Evolutionary conservation across 2,888 invertebrate genomes (phyloP), one percentile per base, ranked within the genome.

Genomic region (Pharmacophagus antenor): DNA sequence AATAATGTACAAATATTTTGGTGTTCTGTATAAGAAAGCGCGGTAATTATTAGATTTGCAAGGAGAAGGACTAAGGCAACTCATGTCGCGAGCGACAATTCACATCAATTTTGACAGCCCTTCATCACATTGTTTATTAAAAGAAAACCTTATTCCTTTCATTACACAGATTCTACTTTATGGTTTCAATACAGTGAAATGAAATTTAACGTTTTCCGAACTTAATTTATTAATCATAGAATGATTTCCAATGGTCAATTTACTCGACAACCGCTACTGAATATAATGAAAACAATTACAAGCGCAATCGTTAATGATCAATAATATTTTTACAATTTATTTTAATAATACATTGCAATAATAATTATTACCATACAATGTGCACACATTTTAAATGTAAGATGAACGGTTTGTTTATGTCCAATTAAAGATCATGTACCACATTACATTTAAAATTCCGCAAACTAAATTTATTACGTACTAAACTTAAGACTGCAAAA

Each of bases 371-470:
- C 71, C 73, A 78, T 77, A 73, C 73, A 77, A 72, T 61, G 70
- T 70, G 64, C 66, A 67, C 70, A 70, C 69, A 73, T 67, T 63
- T 65, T 63, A 64, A 69, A 52, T 42, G 17, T 47, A 52, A 47
- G 52, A 53, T 41, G 56, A 31, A 57, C 31, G 49, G 20, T 42
- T 42, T 44, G 42, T 49, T 48, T 48, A 42, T 49, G 56, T 53
- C 56, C 61, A 57, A 61, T 61, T 61, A 57, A 61, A 61, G 48
- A 23, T 53, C 71, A 69, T 71, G 73, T 71, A 74, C 68, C 69
- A n/a, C n/a, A 74, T 74, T 76, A 77, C 73, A 77, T 76, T 61
- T 44, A 69, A 70, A 69, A 73, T 77, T 76, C 76, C 78, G 68
- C 69, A 70, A 65, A 67, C 62, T 61, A 60, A 71, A 74, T 71